Conservation (phyloP, 2,113 vertebrate species). For the Nothocercus julius region DNA sequence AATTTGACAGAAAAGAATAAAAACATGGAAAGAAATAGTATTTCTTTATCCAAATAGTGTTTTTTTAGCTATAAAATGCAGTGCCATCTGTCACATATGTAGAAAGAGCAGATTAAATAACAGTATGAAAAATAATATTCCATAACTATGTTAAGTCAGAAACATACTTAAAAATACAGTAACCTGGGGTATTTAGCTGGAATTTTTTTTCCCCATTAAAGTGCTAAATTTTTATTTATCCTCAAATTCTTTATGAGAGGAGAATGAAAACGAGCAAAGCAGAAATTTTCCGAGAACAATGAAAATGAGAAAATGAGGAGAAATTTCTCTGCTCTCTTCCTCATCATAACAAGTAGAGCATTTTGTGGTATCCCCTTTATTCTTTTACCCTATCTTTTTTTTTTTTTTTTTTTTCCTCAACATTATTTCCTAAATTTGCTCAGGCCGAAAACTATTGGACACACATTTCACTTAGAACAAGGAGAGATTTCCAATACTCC, state of each 20-base stretch:
- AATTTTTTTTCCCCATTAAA: neutral
- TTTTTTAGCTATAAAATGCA: slow-evolving; percentile 22
- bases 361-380: neutral
- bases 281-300: neutral
- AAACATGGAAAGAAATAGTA: slow-evolving; percentile 6
- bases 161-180: neutral
- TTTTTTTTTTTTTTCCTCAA: neutral
- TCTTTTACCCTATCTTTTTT: neutral
- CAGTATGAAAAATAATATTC: neutral
- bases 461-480: neutral
- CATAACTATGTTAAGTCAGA: neutral
- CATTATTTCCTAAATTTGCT: neutral
- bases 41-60: neutral
- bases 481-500: neutral
- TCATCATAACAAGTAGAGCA: neutral
- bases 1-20: slow-evolving; percentile 1
- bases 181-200: neutral
- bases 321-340: neutral
- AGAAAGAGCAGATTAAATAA: slow-evolving; percentile 8
- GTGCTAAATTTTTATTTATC: neutral
- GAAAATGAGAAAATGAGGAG: neutral
- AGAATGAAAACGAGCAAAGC: neutral
- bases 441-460: neutral
- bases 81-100: neutral
- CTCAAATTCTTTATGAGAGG: neutral